Percentiles rank a stretch among this genome's conserved stretches.
phyloP scores from a whole-genome alignment of 2,797 vertebrate genomes.

The Cyprinodon diabolis region DNA sequence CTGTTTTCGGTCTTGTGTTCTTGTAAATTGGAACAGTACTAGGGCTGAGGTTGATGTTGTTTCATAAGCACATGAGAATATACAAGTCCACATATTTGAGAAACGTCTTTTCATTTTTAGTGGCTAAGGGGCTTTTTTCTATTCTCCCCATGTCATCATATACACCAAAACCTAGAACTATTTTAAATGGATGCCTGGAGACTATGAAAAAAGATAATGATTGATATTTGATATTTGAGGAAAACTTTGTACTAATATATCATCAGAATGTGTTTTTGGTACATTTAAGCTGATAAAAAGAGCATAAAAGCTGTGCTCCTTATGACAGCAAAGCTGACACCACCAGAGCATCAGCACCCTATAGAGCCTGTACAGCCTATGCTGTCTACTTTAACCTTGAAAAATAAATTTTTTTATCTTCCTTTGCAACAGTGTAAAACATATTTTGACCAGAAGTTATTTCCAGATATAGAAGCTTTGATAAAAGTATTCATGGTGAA shows the following conservation, averaged over 20 bases:
- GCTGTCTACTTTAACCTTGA: neutral
- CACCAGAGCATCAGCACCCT: neutral
- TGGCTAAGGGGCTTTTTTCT: neutral
- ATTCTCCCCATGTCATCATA: neutral
- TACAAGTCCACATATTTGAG: no score
- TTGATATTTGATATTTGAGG: neutral
- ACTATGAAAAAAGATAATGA: neutral
- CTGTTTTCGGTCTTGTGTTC: no score
- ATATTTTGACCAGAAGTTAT: neutral
- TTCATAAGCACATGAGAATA: no score
- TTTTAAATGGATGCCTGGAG: no score
- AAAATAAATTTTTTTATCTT: conserved; percentile 1
- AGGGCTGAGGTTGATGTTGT: no score
- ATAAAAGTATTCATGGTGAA: neutral
- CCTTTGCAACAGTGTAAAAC: neutral
- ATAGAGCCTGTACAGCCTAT: neutral
- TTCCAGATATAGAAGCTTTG: neutral
- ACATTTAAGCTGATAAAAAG: conserved; percentile 1
- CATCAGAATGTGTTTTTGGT: neutral
- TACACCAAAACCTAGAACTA: neutral
- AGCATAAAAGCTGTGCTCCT: neutral
- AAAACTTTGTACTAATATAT: neutral
- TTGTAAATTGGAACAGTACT: no score
- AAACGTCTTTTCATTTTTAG: no score
- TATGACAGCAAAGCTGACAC: conserved; percentile 7